Conservation (phyloP, 2,113 vertebrate species). For the Hippolais icterina region DNA sequence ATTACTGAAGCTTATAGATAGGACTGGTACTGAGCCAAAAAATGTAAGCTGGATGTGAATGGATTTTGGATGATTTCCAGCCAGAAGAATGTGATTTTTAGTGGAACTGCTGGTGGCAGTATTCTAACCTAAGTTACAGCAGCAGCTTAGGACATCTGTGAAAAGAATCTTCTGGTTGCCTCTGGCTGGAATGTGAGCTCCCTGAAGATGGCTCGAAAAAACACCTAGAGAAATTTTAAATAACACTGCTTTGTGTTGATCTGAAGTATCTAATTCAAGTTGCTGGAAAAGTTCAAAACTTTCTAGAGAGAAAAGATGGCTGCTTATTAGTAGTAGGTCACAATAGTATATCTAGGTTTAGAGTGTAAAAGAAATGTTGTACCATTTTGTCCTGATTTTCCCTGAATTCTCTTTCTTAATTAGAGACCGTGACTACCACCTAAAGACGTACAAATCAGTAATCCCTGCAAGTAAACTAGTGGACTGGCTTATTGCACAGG, state of each 20-base stretch:
- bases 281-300: not conserved
- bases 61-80: not conserved
- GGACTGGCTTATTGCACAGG: constrained; percentile 96
- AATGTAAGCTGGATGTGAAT: not conserved
- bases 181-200: not conserved
- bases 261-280: not conserved
- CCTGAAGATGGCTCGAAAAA: not conserved
- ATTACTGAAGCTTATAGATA: not conserved
- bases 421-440: constrained; percentile 94
- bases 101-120: not conserved
- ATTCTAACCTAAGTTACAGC: not conserved
- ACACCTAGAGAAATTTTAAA: not conserved
- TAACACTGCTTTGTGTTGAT: not conserved
- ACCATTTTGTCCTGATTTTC: not conserved
- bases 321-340: not conserved
- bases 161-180: not conserved
- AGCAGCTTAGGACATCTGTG: not conserved
- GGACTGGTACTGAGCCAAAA: not conserved
- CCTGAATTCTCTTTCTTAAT: not conserved
- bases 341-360: not conserved
- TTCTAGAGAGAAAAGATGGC: not conserved
- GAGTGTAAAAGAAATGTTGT: not conserved
- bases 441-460: constrained; percentile 98
- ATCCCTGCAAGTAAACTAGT: constrained; percentile 93
- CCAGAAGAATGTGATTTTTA: not conserved